phyloP scores from a whole-genome alignment of 2,888 invertebrate genomes.

The Cyclophora punctaria region DNA sequence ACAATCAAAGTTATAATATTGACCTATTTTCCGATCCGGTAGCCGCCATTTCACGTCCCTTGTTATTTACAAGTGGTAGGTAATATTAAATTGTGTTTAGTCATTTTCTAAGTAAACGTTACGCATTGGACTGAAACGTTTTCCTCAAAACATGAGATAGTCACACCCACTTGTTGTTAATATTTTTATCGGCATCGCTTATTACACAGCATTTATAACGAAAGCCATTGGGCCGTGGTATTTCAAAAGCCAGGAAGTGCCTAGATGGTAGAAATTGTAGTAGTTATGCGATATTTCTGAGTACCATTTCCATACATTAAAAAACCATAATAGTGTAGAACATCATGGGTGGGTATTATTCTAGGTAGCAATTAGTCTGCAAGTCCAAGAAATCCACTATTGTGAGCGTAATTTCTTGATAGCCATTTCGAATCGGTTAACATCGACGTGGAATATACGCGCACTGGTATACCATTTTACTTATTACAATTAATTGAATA shows the following conservation, averaged over 20 bases:
- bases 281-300: constrained; percentile 9
- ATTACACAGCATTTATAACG: constrained; percentile 6
- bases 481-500: no score
- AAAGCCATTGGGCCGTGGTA: constrained; percentile 16
- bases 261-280: not conserved
- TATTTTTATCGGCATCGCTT: not conserved
- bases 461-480: no score
- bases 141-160: constrained; percentile 8
- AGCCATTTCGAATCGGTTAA: no score
- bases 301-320: constrained; percentile 18
- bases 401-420: no score
- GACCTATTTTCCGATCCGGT: constrained; percentile 3
- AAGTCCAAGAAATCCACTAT: constrained; percentile 7
- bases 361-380: constrained; percentile 9
- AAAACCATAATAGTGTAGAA: constrained; percentile 8
- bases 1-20: constrained; percentile 1
- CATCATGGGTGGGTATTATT: constrained; percentile 10
- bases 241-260: constrained; percentile 12
- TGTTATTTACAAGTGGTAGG: not conserved
- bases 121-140: constrained; percentile 15
- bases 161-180: no score
- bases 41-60: constrained; percentile 5
- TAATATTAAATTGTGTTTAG: constrained; percentile 11
- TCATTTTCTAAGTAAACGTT: constrained; percentile 17
- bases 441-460: no score